Base-by-base conservation (phyloP, 2,113 vertebrate genomes). In the Hippocampus comes region DNA sequence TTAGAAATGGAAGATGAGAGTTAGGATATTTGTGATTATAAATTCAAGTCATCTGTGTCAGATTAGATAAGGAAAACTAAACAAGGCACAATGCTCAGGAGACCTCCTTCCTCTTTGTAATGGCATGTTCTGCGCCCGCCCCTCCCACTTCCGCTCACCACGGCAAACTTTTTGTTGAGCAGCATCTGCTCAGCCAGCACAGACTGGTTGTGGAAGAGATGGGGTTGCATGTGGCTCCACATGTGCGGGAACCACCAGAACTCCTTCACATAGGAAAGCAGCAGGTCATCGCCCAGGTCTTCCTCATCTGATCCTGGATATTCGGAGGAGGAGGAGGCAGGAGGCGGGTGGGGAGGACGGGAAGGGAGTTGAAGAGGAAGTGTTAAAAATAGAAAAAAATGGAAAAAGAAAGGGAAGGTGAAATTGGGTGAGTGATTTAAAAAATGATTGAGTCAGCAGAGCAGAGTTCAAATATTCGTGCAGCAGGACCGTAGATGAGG, bases 211-310 rank as follows among this genome's bases (percentile, higher is more conserved):
- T 98, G 97, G 93, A 99, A 99, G 48, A 98, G 95, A 83, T 99
- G 97, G 15, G 97, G 97, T 92, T 99, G 97, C 96, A 99, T 99
- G 91, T 99, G 97, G 89, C 97, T 99, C 97, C 97, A 99, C 97
- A 99, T 99, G 92, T 99, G 97, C 7, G 97, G 97, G 79, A 99
- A 99, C 97, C 97, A 99, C 97, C 97, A 99, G 90, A 99, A 99
- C 92, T 99, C 95, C 82, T 92, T 95, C 84, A 97, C 96, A 0
- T 94, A 95, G 2, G 95, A 96, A 65, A 99, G 93, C 86, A 99
- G 91, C 79, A 99, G 94, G 87, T 98, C 96, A 0, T 99, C 97
- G 0, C 97, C 97, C 30, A 95, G 93, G 0, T 99, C 97, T 87
- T 99, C 97, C 0, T 96, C 97, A 21, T 98, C 95, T 0, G 97